phyloP scores from a whole-genome alignment of 2,888 invertebrate species.

The Zygogramma bicolorata region DNA sequence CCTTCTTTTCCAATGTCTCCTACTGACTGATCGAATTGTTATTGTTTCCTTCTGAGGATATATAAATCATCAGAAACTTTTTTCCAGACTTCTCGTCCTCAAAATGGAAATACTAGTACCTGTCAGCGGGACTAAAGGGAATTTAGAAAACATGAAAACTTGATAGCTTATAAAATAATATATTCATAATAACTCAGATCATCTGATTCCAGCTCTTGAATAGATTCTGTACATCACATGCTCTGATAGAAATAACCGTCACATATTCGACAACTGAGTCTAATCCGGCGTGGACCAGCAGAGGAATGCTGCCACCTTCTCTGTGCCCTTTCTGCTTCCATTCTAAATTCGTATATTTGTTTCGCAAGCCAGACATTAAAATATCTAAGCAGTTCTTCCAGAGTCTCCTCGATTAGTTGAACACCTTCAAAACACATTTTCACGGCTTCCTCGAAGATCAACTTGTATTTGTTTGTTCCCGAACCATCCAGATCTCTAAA shows the following conservation, averaged over 20 bases:
- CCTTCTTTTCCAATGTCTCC: too few species aligned
- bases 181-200: too few species aligned
- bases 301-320: conserved; percentile 31
- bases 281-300: not conserved
- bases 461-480: not conserved
- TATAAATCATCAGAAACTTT: too few species aligned
- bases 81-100: too few species aligned
- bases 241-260: not conserved
- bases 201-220: too few species aligned
- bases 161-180: too few species aligned
- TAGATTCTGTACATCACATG: not conserved
- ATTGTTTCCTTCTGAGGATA: too few species aligned
- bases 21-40: too few species aligned
- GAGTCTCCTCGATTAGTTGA: conserved; percentile 28
- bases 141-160: too few species aligned
- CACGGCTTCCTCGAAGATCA: conserved; percentile 44
- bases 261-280: not conserved
- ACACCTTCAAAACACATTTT: conserved; percentile 36
- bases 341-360: conserved; percentile 36
- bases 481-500: not conserved
- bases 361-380: conserved; percentile 45
- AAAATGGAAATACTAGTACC: too few species aligned
- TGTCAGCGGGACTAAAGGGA: too few species aligned
- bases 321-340: conserved; percentile 24
- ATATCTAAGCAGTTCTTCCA: conserved; percentile 49